Conservation (phyloP, 2,113 vertebrate genomes). For the Copsychus sechellarum region DNA sequence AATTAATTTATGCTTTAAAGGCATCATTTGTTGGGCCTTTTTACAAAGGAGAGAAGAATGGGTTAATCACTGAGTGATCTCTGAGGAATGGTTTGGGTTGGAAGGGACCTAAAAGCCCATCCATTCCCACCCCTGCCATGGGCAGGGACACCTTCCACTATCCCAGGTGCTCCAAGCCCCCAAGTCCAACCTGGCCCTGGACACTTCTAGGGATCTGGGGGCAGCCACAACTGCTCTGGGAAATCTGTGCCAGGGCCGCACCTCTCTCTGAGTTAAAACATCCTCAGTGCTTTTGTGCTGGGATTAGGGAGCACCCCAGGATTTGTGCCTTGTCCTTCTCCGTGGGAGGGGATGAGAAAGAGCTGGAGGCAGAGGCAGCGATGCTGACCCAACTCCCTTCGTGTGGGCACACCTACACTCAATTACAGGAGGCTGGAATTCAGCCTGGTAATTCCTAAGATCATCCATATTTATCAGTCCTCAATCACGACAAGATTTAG, state of each 20-base stretch:
- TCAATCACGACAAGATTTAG: not conserved
- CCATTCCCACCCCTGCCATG: not conserved
- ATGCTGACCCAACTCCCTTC: not conserved
- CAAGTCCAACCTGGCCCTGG: not conserved
- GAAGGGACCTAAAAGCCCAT: fast-evolving
- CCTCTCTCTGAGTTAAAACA: not conserved
- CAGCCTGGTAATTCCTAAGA: not conserved
- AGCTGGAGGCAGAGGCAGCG: fast-evolving
- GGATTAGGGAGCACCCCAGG: not conserved
- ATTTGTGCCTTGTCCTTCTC: fast-evolving
- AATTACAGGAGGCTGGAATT: not conserved
- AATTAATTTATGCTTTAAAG: not conserved
- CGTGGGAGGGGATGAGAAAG: fast-evolving
- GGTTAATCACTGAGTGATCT: not conserved
- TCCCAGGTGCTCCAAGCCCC: not conserved
- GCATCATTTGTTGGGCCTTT: not conserved
- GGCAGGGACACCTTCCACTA: not conserved
- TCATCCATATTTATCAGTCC: conserved; percentile 17
- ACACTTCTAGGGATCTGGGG: not conserved
- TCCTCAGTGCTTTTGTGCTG: not conserved
- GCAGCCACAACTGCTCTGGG: not conserved
- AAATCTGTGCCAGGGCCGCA: fast-evolving
- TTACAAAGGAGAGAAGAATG: fast-evolving
- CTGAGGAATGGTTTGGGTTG: not conserved
- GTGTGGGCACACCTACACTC: not conserved